Evolutionary conservation across 2,113 vertebrate genomes (phyloP), one percentile per base, ranked within the genome.

Genomic region (Osmerus eperlanus): DNA sequence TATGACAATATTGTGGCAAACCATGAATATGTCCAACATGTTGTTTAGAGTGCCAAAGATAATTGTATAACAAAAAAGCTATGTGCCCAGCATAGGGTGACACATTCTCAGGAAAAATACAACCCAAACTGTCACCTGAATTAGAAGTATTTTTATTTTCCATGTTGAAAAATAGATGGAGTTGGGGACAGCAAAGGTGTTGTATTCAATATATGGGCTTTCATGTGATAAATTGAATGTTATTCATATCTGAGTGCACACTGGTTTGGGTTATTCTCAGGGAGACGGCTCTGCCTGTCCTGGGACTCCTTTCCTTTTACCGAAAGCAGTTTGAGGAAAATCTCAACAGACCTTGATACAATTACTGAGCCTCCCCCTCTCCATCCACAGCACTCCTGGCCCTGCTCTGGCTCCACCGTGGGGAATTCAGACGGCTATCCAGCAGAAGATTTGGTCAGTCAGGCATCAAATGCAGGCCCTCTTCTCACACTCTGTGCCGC

Each of bases 281-380:
- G 92, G 91, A 91, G 88, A 90, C 87, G 73, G 89, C 67, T 83
- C 72, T 84, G 81, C 68, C 85, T 89, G 88, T 85, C 92, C 77
- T 86, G 92, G 91, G 92, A 94, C 91, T 89, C 90, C 82, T 90
- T 92, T 92, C 90, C 91, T 93, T 93, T 93, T 94, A 90, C 92
- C 84, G 91, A 90, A 93, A 93, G 92, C 90, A 59, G 89, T 90
- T 86, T 76, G 77, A 73, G 84, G 83, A 87, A 91, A 93, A 91
- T 94, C 95, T 96, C 95, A 86, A 92, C 93, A 95, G 95, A 88
- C 93, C 90, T 90, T 86, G 78, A 91, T 92, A 94, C 95, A 94
- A 95, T 96, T 95, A 95, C 89, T 64, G 8, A 74, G 68, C 89
- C 89, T 91, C 91, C 92, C 78, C 65, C 85, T 92, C 93, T 93